Base-by-base conservation (phyloP, 1,140 invertebrate species). In the Drosophila setifemur region DNA sequence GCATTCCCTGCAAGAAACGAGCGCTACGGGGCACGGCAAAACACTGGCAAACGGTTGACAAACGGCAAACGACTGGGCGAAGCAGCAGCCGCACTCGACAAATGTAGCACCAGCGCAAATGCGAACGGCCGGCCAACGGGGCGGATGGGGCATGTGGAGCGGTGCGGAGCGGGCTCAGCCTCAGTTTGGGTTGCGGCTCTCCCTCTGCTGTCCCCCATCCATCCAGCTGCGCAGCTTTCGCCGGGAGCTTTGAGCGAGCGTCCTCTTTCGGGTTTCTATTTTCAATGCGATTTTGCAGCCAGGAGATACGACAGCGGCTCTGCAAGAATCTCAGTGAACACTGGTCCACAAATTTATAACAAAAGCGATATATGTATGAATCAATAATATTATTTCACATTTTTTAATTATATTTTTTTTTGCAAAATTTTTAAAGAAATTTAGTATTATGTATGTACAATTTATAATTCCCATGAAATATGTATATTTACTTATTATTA, bases 41-140 rank as follows among this genome's bases (percentile, higher is more conserved):
- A 83, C 72, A 53, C 57, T 66, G 53, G 66, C 69, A 58, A 75
- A 70, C 81, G 79, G 58, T 64, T 44, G 68, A 67, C 74, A 85
- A 86, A 71, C 81, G 57, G 69, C 74, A 85, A 79, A 71, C 81
- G 79, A 86, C 81, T 86, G 72, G 57, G 69, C 58, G 49, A 73
- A 74, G 76, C 82, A 71, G 57, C 73, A 77, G 67, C 67, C 74
- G 64, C 48, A 66, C 67, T 57, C 72, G 67, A 72, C 28, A 72
- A 82, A 58, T 73, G 64, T 85, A 77, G 35, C 75, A 71, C 69
- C 73, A 73, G 49, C 50, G 9, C 33, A 29, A 25, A 11, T 40
- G 60, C 53, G 42, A 67, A 39, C 39, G 48, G 48, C 8, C 26
- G 19, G 57, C 31, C 57, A 18, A 58, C 53, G 57, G 57, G 57